Evolutionary conservation across 2,113 vertebrate species (phyloP).

Genomic region (Sinocyclocheilus grahami): DNA sequence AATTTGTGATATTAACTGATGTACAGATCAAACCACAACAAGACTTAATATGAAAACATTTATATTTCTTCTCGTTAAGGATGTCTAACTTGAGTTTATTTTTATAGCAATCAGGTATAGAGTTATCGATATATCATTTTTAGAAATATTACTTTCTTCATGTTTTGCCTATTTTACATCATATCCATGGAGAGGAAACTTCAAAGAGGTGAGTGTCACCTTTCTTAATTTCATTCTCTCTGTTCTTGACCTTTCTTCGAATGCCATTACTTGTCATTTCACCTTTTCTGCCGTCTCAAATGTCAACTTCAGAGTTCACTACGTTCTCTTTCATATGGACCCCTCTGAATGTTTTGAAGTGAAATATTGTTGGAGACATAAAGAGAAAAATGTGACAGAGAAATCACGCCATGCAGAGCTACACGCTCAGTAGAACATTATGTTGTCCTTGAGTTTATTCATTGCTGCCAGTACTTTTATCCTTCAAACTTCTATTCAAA

Average conservation of each 20-base stretch:
- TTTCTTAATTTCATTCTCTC: constrained; percentile 20
- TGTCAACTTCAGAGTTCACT: constrained; percentile 26
- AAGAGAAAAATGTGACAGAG: background rate
- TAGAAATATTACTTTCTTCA: constrained; percentile 46
- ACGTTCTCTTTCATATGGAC: constrained; percentile 7
- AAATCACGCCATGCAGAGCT: background rate
- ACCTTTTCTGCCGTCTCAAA: constrained; percentile 19
- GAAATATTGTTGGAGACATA: background rate
- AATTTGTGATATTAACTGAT: background rate
- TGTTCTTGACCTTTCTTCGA: constrained; percentile 33
- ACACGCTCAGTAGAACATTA: background rate
- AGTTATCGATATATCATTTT: background rate
- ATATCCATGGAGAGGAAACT: background rate
- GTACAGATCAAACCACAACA: background rate
- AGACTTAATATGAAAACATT: background rate
- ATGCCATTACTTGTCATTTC: constrained; percentile 28
- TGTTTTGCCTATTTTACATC: background rate
- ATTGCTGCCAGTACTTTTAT: background rate
- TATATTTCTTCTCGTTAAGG: background rate
- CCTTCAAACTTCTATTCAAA: background rate
- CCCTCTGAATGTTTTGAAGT: constrained; percentile 19
- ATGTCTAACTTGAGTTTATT: background rate
- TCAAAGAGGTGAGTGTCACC: background rate
- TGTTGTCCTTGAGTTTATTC: constrained; percentile 21
- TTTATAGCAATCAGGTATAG: background rate